Evolutionary conservation across 2,797 vertebrate genomes (phyloP), one percentile per base, ranked within the genome.

Genomic region (Lycodopsis pacificus): DNA sequence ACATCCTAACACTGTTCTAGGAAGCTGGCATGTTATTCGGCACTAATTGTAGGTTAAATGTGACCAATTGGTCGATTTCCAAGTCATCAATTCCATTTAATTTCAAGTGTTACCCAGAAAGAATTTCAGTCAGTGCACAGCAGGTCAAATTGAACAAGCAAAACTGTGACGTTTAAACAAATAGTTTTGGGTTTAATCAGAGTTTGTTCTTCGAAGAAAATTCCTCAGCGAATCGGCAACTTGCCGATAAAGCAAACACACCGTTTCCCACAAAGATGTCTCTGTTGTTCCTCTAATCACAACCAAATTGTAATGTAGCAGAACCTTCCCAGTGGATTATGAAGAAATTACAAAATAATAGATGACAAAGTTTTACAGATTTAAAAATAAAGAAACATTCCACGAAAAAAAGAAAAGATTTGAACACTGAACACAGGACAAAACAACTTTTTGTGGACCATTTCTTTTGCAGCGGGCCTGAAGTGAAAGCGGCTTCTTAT

Each of bases 401-500:
- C 36, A 38, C 9, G 4, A 38, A 38, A 38, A 38, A 38, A 38
- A 38, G 9, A 10, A 38, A 40, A 8, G 1, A 51, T 42, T 46
- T 71, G 30, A 17, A 46, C 2, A 20, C 1, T 13, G n/a, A 82
- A 70, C 59, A 27, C 42, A 42, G 53, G 25, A 59, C 36, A 30
- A 67, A 71, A 63, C 14, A 5, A 15, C 2, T 49, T 67, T 76
- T 44, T 64, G 11, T 22, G 11, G 9, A 20, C 51, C 71, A 73
- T 89, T 86, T 76, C 78, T 38, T 11, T 36, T 36, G 38, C 72
- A 76, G 77, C 34, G 71, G 61, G 30, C 15, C 59, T 11, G 61
- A 76, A 63, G 54, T 42, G 75, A 82, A 51, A 64, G 68, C 9
- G 10, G 53, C 73, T 66, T 77, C 83, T 86, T 89, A 89, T 90